Evolutionary conservation across 2,797 vertebrate species (phyloP), one percentile per base, ranked within the genome.

Genomic region (Hydrocynus forskahlii): DNA sequence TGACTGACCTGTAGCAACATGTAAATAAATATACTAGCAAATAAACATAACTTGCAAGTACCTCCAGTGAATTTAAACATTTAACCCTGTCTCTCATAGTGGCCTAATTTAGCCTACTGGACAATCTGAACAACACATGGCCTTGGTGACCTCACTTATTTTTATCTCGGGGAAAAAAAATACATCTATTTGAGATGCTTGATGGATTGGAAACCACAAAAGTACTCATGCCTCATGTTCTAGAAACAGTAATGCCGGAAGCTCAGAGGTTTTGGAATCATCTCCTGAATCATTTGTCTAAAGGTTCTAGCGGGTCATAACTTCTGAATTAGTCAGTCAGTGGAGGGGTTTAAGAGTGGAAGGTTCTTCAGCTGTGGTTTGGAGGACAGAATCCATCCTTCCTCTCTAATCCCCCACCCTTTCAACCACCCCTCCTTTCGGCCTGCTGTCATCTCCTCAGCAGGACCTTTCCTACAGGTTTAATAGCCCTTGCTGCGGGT

Each of bases 401-500:
- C 35, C 48, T 77, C 55, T 55, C 48, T 40, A 43, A 63, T 45
- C 74, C 52, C 69, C 69, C 19, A n/a, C n/a, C n/a, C n/a, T n/a
- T n/a, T 48, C 4, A 17, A 66, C 14, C 16, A 8, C 38, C 52
- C 43, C 54, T 62, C 71, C 43, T 40, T 68, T 70, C 72, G 52
- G 55, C 57, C 66, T 59, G 79, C 69, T 62, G 77, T 85, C 76
- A 59, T 81, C 86, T 81, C 82, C 82, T 81, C 83, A 84, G 81
- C 79, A 80, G 85, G 83, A 81, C 78, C 78, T 81, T 84, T 84
- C 79, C 83, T 85, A 78, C 69, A 83, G 72, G 43, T 83, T 85
- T 86, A 86, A 85, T 75, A 77, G 52, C 82, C 79, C 75, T 82
- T 73, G 52, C 71, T 38, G 19, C 38, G 76, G 68, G 57, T 79